A percentile compares a stretch with the other conserved stretches of the same genome.
These are phyloP conservation scores for Sebastes trivittatus DNA, from an alignment of 2,797 vertebrate species.

Conservation along the genomic window DNA sequence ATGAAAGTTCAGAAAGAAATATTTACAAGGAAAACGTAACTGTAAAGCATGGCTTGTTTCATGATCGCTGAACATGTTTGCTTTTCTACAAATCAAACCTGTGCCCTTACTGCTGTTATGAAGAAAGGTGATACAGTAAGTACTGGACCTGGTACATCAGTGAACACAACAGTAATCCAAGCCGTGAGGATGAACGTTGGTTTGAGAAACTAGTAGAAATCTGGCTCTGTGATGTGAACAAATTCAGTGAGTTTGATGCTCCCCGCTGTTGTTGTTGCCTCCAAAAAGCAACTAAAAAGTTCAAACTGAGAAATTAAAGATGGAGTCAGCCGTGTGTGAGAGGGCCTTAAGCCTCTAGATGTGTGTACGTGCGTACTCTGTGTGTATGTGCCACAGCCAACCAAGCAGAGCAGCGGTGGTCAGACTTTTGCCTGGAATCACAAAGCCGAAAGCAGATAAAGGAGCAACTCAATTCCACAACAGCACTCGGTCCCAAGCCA, in stretches of 20 bases:
- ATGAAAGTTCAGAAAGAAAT: too few relatives aligned
- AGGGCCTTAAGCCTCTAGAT: conserved; percentile 60
- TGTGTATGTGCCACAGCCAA: conserved; percentile 56
- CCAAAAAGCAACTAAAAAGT: conserved; percentile 63
- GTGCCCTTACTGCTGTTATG: neutral
- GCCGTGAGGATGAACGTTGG: neutral
- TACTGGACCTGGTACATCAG: neutral
- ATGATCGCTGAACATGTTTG: neutral
- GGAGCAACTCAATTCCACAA: conserved; percentile 79
- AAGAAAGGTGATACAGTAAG: neutral
- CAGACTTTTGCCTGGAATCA: conserved; percentile 75
- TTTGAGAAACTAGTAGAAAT: conserved; percentile 23
- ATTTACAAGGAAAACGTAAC: neutral
- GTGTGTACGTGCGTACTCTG: conserved; percentile 48
- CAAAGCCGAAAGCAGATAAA: conserved; percentile 76
- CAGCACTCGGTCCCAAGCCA: conserved; percentile 69
- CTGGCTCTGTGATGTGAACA: conserved; percentile 11
- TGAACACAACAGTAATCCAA: conserved; percentile 11
- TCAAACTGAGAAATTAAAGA: conserved; percentile 75
- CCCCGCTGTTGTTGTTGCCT: conserved; percentile 44
- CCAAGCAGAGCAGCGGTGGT: conserved; percentile 72
- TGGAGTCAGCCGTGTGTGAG: conserved; percentile 69
- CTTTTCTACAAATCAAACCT: neutral
- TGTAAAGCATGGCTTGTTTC: neutral
- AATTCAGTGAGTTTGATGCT: conserved; percentile 15